These are phyloP conservation scores for Ceratosolen fusciceps DNA, from an alignment of 1,140 invertebrate genomes.

Conservation along the genomic window DNA sequence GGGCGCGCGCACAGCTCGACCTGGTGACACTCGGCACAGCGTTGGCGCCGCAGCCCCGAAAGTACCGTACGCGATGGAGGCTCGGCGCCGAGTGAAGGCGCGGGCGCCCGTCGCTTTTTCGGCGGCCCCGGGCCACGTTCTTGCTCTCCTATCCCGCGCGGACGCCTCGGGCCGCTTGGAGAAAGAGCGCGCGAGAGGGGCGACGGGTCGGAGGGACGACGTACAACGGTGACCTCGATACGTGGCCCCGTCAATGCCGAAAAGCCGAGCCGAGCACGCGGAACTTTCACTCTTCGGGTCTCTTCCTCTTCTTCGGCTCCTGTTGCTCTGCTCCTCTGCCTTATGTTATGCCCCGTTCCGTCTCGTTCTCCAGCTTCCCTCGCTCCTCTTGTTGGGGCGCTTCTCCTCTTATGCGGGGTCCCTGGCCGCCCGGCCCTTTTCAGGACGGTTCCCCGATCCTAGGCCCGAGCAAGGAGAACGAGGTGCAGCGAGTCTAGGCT, in stretches of 20 bases:
- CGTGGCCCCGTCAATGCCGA: conserved; percentile 64
- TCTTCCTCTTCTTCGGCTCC: neutral
- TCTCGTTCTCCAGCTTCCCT: neutral
- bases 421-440: too few relatives aligned
- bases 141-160: conserved; percentile 5
- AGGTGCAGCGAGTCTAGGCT: too few relatives aligned
- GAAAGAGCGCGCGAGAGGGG: conserved; percentile 57
- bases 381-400: neutral
- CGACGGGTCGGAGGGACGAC: conserved; percentile 55
- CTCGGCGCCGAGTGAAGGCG: conserved; percentile 64
- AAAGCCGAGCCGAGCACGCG: conserved; percentile 58
- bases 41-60: neutral
- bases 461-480: too few relatives aligned
- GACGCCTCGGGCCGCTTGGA: conserved; percentile 6
- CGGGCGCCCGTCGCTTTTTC: conserved; percentile 38
- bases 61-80: conserved; percentile 44
- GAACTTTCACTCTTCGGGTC: conserved; percentile 69
- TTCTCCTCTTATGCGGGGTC: neutral
- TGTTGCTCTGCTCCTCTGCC: too few relatives aligned
- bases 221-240: conserved; percentile 70
- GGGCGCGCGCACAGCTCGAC: neutral
- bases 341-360: too few relatives aligned
- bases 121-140: conserved; percentile 46
- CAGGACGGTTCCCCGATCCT: too few relatives aligned
- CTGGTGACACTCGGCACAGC: neutral